Evolutionary conservation across 1,140 invertebrate species (phyloP), one percentile per base, ranked within the genome.

Genomic region (Macrobrachium nipponense): DNA sequence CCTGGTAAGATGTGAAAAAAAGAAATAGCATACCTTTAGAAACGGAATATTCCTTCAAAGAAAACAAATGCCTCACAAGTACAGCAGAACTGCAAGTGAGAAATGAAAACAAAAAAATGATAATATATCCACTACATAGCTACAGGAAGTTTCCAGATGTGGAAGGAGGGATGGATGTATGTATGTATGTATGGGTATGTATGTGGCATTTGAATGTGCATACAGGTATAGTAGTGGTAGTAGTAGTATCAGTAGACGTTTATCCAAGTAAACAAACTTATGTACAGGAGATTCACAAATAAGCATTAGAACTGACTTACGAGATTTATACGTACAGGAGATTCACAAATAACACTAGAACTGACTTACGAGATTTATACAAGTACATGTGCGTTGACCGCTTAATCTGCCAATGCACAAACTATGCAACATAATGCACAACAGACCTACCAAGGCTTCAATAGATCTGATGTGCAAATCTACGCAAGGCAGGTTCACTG

Each of bases 1-100:
- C 87, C 87, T 88, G 87, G 84, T 79, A 61, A 86, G 87, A 86
- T 86, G 77, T 80, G 72, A 80, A 79, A 75, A 80, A 86, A 78
- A 86, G 62, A 84, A 86, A 43, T 27, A 60, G 76, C 23, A 70
- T 27, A 70, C 68, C 36, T 70, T 70, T 70, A 79, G 76, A 79
- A 79, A 73, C 27, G 43, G 70, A 51, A 51, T 51, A 51, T 51
- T 51, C 51, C 70, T 43, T 73, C 44, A 36, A 73, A 73, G 70
- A 6, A 36, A 73, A 73, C 23, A 73, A 23, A 73, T 23, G 23
- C n/a, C 44, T 36, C 23, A 73, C 44, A 20, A 73, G 15, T 73
- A 73, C 27, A 73, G 44, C 17, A n/a, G 17, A 73, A 23, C 27
- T 73, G 44, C 70, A 73, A n/a, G 12, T 10, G 27, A 15, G 64